Evolutionary conservation across 2,888 invertebrate genomes (phyloP), one percentile per base, ranked within the genome.

Genomic region (Polymixis flavicincta): DNA sequence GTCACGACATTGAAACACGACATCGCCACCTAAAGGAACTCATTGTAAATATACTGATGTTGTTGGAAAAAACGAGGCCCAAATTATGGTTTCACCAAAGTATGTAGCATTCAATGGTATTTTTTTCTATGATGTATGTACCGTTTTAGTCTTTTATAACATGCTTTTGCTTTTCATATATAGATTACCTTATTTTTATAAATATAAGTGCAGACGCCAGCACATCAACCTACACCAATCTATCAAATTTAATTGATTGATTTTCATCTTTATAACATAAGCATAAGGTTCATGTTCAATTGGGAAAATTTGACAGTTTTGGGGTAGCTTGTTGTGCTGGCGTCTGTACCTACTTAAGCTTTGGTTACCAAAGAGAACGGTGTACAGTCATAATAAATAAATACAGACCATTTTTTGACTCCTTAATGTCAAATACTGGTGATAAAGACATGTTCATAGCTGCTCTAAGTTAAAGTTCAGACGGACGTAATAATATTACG

Each of bases 1-100:
- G 90, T 99, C 99, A 84, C 99, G 98, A 92, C 99, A 99, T 94
- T 98, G 98, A 97, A 99, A 98, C 54, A 99, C 98, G 57, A 99
- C 99, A 94, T 99, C 99, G 60, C 98, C 98, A 93, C 98, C 99
- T 99, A 92, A 50, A 52, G 77, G 42, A 65, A 74, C 61, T 55
- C 64, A 52, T 19, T 52, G n/a, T 85, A 42, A 45, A 75, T 32
- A 52, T 50, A 65, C 32, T 42, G 55, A 65, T 28, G 70, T 76
- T 73, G n/a, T 60, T 65, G 74, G 64, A 64, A 66, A 73, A 70
- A 65, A 78, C 57, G 48, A 63, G 68, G 64, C 73, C 74, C 74
- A 45, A 32, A n/a, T 61, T 45, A 45, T 1, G 32, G 1, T 65
- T 66, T 19, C 45, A 65, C 50, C 68, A 48, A 74, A 57, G 14